These are phyloP conservation scores for Notamacropus eugenii DNA, from an alignment of 2,797 vertebrate genomes.

Conservation along the genomic window DNA sequence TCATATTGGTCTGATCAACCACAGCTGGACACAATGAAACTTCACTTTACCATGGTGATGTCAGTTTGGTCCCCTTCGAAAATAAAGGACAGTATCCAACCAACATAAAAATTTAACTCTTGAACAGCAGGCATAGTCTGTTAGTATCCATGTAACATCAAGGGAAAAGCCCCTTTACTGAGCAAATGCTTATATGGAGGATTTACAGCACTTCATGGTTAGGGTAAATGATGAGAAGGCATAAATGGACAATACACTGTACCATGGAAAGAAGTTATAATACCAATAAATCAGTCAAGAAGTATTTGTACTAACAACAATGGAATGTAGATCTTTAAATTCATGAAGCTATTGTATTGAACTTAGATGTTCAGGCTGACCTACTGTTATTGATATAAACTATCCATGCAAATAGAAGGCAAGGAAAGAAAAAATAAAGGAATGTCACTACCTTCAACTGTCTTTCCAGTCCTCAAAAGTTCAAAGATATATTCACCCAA, in stretches of 20 bases:
- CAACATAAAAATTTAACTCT: not conserved
- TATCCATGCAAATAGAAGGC: slow-evolving; percentile 6
- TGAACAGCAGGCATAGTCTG: not conserved
- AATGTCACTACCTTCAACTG: slow-evolving; percentile 58
- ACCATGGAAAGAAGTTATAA: not conserved
- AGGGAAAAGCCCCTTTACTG: not conserved
- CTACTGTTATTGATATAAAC: slow-evolving; percentile 20
- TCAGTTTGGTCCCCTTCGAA: no score
- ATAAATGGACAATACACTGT: not conserved
- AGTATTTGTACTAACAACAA: not conserved
- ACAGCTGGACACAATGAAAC: no score
- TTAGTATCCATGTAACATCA: not conserved
- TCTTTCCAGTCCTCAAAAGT: slow-evolving; percentile 16
- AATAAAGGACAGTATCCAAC: no score
- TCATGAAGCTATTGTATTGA: not conserved
- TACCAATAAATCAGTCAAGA: not conserved
- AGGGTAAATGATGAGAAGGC: not conserved
- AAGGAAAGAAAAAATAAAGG: not conserved
- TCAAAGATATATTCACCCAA: slow-evolving; percentile 53
- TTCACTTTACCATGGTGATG: no score
- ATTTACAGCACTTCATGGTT: not conserved
- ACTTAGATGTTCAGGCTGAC: not conserved
- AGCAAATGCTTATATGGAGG: not conserved
- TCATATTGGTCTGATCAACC: no score
- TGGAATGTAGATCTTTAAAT: not conserved